Base-by-base conservation (phyloP, 2,888 invertebrate genomes). In the Leptinotarsa peninsularis region DNA sequence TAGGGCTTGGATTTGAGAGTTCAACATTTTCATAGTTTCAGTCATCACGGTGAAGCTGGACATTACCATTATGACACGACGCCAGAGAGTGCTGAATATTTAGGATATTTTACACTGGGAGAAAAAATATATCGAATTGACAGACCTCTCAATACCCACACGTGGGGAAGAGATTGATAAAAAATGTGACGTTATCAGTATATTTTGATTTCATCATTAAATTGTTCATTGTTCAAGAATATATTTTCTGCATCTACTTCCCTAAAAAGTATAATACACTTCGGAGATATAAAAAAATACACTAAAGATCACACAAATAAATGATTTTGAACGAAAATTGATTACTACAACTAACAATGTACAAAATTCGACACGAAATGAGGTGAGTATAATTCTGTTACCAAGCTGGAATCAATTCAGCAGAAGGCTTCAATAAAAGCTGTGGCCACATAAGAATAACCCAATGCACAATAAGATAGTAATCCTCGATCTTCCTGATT, bases 51-150 rank as follows among this genome's bases (percentile, higher is more conserved):
- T 75, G 93, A 94, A 90, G 97, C 95, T 81, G 98, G 98, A 0
- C 99, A 99, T 90, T 99, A 99, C 90, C 99, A 99, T 89, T 94
- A 94, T 87, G 99, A 99, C 89, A 95, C 94, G 13, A 96, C 97
- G 49, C 98, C 99, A 0, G 93, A 93, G 13, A 90, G 87, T n/a
- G 97, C 92, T 14, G 94, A 95, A 86, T 98, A 99, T 89, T 91
- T 95, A 85, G 98, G 95, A 0, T 98, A 96, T 90, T 96, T 98
- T 87, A 93, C 92, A 84, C 89, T 95, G 60, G 97, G 94, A 3
- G 92, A 91, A 86, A 91, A 89, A 87, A 91, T 96, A 76, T 89
- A 94, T 77, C 91, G 96, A 74, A 89, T 96, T 66, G 96, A 97
- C 89, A 91, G 91, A 82, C 96, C 97, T 0, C 72, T 85, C 7